Evolutionary conservation across 2,888 invertebrate species (phyloP), one percentile per base, ranked within the genome.

Genomic region (Crepidodera aurea): DNA sequence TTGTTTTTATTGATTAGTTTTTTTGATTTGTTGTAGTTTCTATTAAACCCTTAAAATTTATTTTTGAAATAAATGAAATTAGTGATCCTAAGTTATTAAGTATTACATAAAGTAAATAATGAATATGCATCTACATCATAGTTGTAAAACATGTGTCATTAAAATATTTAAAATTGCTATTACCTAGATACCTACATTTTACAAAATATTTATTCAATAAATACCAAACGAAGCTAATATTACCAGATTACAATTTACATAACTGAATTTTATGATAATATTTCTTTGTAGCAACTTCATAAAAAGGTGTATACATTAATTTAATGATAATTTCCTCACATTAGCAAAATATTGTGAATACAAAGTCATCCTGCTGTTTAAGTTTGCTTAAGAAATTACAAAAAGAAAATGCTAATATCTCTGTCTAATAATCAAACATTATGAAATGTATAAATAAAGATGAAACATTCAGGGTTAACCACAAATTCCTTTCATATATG

Each of bases 391-490:
- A 48, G 15, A 7, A 25, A 53, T 53, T 53, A 53, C 25, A 53
- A 39, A 53, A 53, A 27, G 29, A 51, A 53, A 53, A 12, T 5
- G 39, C 16, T 19, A 51, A 51, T 27, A 16, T 46, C n/a, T 44
- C 12, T 19, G 12, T 37, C 12, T 18, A 32, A 37, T 27, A 53
- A 27, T 48, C 16, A 48, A 13, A 12, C 27, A 48, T 48, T 53
- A 53, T 27, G 53, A 53, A 53, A 53, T 51, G 10, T 15, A 18
- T 34, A 34, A 34, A 51, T 51, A 34, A 53, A 37, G 19, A 53
- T 53, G 25, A 37, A 51, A 37, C 25, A 51, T 37, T 51, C 51
- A 53, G 53, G 53, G 53, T 53, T 53, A 53, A 53, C 53, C 37
- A 39, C 53, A 53, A 53, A 39, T 53, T 53, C 53, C 40, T 53